phyloP scores from a whole-genome alignment of 2,113 vertebrate species.

The Eleginops maclovinus region DNA sequence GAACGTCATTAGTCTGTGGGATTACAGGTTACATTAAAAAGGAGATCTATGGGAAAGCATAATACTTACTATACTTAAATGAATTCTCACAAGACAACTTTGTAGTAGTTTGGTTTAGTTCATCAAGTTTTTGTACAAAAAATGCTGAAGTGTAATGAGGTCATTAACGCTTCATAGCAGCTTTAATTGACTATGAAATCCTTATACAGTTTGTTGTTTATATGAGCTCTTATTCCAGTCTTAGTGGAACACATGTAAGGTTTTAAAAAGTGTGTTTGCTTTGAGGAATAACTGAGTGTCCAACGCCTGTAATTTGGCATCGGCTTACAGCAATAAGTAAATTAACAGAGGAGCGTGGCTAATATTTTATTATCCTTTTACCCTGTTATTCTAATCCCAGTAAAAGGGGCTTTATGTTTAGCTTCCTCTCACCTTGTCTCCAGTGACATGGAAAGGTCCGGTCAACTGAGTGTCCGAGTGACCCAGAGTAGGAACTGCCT shows the following conservation, averaged over 20 bases:
- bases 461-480: conserved; percentile 51
- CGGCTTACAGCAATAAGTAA: conserved; percentile 20
- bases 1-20: too few species aligned
- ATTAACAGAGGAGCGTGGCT: conserved; percentile 43
- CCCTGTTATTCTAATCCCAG: conserved; percentile 40
- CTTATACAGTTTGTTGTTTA: not conserved
- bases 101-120: too few species aligned
- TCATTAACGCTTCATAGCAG: not conserved
- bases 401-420: conserved; percentile 47
- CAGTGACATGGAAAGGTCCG: conserved; percentile 37
- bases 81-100: too few species aligned
- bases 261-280: conserved; percentile 23
- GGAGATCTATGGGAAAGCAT: too few species aligned
- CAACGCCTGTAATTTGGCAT: conserved; percentile 29
- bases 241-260: not conserved
- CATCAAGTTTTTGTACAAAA: not conserved
- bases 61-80: too few species aligned
- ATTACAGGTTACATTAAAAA: too few species aligned
- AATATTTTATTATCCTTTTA: conserved; percentile 58
- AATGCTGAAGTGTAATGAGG: not conserved
- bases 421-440: conserved; percentile 42
- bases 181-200: not conserved
- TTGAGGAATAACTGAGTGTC: conserved; percentile 18
- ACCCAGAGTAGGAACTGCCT: conserved; percentile 57
- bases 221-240: not conserved